Conservation (phyloP, 2,888 invertebrate species). For the Seira ritae region DNA sequence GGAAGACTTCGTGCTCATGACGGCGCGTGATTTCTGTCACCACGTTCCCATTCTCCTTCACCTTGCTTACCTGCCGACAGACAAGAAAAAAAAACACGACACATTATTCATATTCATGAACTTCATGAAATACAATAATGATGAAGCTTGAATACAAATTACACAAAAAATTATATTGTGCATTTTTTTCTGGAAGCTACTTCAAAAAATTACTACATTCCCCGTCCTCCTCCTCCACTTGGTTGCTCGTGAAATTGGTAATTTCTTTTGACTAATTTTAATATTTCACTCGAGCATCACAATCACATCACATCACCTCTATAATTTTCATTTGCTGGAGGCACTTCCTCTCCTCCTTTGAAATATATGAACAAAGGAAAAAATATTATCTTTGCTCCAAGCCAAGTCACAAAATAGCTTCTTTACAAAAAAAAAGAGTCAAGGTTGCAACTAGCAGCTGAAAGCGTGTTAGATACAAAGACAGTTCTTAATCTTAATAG, state of each 20-base stretch:
- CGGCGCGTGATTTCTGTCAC: slow-evolving; percentile 86
- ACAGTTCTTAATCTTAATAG: no score
- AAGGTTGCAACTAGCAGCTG: slow-evolving; percentile 49
- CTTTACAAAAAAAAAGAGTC: slow-evolving; percentile 3
- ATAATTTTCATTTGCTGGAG: slow-evolving; percentile 34
- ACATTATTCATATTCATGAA: not conserved
- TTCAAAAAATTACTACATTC: not conserved
- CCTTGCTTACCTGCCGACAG: slow-evolving; percentile 83
- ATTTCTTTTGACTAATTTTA: slow-evolving; percentile 35
- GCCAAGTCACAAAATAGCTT: not conserved
- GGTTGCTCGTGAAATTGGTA: slow-evolving; percentile 28
- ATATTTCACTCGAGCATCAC: slow-evolving; percentile 1
- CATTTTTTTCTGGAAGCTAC: not conserved
- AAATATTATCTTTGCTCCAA: no score
- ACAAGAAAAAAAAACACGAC: slow-evolving; percentile 18
- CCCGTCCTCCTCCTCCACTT: not conserved
- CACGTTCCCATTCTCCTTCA: slow-evolving; percentile 88
- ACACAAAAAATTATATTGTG: no score
- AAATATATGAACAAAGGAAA: not conserved
- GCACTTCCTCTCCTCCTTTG: slow-evolving; percentile 38
- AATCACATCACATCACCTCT: slow-evolving; percentile 18
- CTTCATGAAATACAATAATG: not conserved
- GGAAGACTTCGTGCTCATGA: slow-evolving; percentile 87
- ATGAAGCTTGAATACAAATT: no score
- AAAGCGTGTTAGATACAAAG: no score